phyloP scores from a whole-genome alignment of 2,797 vertebrate species.

The Natrix natrix region DNA sequence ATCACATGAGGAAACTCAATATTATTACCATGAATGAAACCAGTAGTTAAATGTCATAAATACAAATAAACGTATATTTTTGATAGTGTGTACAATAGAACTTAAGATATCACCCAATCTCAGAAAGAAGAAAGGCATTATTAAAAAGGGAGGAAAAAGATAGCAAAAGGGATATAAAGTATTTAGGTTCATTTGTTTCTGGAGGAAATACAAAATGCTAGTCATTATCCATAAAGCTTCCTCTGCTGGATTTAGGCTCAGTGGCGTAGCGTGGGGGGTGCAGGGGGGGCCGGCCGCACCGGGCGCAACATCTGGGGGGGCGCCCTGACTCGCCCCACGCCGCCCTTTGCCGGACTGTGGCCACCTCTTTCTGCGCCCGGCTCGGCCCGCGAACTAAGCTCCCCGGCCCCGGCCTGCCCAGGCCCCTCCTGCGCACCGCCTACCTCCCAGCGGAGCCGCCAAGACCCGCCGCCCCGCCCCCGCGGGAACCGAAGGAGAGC shows the following conservation, averaged over 20 bases:
- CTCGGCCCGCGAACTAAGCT: too few relatives aligned
- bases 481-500: too few relatives aligned
- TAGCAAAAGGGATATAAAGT: not conserved
- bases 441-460: too few relatives aligned
- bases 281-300: too few relatives aligned
- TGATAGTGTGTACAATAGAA: not conserved
- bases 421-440: too few relatives aligned
- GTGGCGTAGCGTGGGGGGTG: too few relatives aligned
- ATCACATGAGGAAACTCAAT: not conserved
- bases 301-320: too few relatives aligned
- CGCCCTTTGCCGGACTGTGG: too few relatives aligned
- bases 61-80: not conserved
- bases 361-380: too few relatives aligned
- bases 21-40: not conserved
- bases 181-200: not conserved
- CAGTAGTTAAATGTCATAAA: not conserved
- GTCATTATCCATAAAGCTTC: not conserved
- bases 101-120: not conserved
- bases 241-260: not conserved
- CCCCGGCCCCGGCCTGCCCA: too few relatives aligned
- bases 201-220: not conserved
- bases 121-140: not conserved
- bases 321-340: too few relatives aligned
- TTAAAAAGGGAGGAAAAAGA: not conserved
- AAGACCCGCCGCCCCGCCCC: too few relatives aligned